A percentile compares a stretch with the other conserved stretches of the same genome.
Evolutionary conservation across 2,113 vertebrate species (phyloP).

Genomic region (Ginglymostoma cirratum): DNA sequence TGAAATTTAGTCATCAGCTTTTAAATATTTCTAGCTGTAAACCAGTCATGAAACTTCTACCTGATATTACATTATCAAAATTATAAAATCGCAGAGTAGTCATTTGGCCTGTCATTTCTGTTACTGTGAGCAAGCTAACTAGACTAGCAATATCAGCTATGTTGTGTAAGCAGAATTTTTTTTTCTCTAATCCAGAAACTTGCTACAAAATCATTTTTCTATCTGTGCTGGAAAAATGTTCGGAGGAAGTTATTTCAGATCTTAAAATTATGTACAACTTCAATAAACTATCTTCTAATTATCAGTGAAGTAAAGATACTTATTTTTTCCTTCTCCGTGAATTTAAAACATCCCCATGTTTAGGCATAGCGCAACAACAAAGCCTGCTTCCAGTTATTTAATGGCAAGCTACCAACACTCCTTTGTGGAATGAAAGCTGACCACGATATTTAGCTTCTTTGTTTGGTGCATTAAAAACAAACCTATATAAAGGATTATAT

Average conservation of each 20-base stretch:
- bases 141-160: not conserved
- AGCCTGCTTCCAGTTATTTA: conserved; percentile 23
- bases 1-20: not conserved
- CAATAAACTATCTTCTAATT: not conserved
- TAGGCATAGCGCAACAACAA: not conserved
- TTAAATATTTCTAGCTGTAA: not conserved
- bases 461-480: not conserved
- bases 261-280: not conserved
- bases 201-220: not conserved
- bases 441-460: conserved; percentile 5
- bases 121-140: not conserved
- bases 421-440: not conserved
- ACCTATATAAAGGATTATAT: not conserved
- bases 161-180: not conserved
- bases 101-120: not conserved
- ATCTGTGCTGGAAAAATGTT: not conserved
- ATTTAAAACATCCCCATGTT: conserved; percentile 15
- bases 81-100: not conserved
- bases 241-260: not conserved
- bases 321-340: not conserved
- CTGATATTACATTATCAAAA: not conserved
- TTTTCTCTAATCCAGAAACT: not conserved
- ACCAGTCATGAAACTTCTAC: not conserved
- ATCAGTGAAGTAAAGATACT: not conserved
- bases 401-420: conserved; percentile 21